Evolutionary conservation across 2,797 vertebrate species (phyloP), one percentile per base, ranked within the genome.

Genomic region (Poecilia picta): DNA sequence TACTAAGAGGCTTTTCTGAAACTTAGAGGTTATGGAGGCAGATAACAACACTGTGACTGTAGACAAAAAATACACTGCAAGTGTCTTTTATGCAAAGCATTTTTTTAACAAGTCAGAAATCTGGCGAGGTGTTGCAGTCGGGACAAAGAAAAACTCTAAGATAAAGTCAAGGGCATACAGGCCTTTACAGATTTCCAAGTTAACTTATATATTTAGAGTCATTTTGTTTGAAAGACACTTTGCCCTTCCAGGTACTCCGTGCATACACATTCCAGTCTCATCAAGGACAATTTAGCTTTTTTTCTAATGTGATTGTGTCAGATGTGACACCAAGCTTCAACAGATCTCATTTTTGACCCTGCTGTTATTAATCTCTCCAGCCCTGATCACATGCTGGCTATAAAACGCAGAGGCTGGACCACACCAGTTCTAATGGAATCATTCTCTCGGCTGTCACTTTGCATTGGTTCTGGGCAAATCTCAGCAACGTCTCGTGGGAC

Each of bases 381-480:
- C 15, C 49, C 66, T 47, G 55, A 80, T 80, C 23, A 6, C 76
- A 57, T 51, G 59, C 39, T 78, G 73, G 82, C 81, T 81, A 64
- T 84, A 75, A 79, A 83, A 74, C 41, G 72, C 16, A 20, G 59
- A 81, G 70, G 36, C 45, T 57, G 7, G 47, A 83, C 82, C 79
- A 72, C 79, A 85, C 66, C 78, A 77, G 72, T 70, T 46, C n/a
- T 88, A 91, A 91, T 89, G 81, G 85, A 91, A 83, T 91, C 84
- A 81, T 87, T 87, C 84, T 86, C 87, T 80, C 81, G 76, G 86
- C 88, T 91, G 89, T 92, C 93, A 89, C 84, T 89, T 90, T 85
- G 76, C 83, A 91, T 93, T 62, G 77, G 77, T 84, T 85, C 82
- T 85, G 75, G 79, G 46, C 75, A 81, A 84, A 87, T 87, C 79